A percentile compares a stretch with the other conserved stretches of the same genome.
Evolutionary conservation across 2,888 invertebrate species (phyloP).

Genomic region (Orthonevra nobilis): DNA sequence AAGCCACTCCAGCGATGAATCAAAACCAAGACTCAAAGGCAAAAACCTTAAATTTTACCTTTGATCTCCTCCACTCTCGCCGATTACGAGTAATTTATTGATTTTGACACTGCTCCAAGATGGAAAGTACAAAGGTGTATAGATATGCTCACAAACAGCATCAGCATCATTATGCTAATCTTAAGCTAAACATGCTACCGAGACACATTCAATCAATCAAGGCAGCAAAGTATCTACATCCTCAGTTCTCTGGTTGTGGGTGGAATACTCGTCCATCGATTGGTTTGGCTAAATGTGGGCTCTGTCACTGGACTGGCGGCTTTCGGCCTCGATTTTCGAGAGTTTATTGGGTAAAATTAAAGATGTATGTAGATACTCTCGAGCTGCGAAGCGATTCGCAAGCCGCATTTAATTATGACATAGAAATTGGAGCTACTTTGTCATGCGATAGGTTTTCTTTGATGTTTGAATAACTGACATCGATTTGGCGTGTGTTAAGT

Average conservation of each 20-base stretch:
- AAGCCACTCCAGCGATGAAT: slow-evolving; percentile 37
- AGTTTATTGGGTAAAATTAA: slow-evolving; percentile 45
- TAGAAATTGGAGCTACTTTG: slow-evolving; percentile 35
- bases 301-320: too few relatives aligned
- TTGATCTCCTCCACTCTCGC: slow-evolving; percentile 12
- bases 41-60: background rate
- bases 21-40: background rate
- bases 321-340: slow-evolving; percentile 43
- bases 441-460: slow-evolving; percentile 18
- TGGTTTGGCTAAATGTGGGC: slow-evolving; percentile 17
- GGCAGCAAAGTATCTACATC: slow-evolving; percentile 20
- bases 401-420: slow-evolving; percentile 24
- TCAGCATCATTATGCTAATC: slow-evolving; percentile 42
- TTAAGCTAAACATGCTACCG: slow-evolving; percentile 41
- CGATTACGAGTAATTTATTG: slow-evolving; percentile 31
- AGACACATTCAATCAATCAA: slow-evolving; percentile 47
- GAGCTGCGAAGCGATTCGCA: slow-evolving; percentile 9
- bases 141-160: background rate
- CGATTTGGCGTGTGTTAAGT: background rate
- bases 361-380: background rate
- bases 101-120: slow-evolving; percentile 1
- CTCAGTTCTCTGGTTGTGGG: slow-evolving; percentile 5
- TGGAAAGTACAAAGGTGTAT: slow-evolving; percentile 3
- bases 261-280: slow-evolving; percentile 19
- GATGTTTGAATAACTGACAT: slow-evolving; percentile 19